A percentile compares a stretch with the other conserved stretches of the same genome.
Conservation (phyloP, 2,113 vertebrate species). For the Oreocharis arfaki region DNA sequence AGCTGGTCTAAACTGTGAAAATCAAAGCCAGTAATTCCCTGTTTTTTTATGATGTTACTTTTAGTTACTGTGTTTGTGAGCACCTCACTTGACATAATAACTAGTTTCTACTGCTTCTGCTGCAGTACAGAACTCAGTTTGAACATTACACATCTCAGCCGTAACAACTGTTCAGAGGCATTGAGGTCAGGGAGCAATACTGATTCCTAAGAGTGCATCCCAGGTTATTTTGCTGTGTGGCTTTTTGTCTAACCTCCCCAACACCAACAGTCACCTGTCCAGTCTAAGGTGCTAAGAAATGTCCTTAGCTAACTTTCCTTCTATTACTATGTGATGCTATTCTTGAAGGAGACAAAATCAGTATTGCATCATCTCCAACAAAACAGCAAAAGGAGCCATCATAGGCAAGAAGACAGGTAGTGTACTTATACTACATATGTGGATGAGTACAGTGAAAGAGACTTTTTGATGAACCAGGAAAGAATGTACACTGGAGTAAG, state of each 20-base stretch:
- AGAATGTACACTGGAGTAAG: not conserved
- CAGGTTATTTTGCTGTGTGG: not conserved
- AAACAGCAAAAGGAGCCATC: not conserved
- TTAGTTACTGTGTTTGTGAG: not conserved
- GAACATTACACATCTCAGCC: not conserved
- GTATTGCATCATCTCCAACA: not conserved
- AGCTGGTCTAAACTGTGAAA: not conserved
- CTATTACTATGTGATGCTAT: not conserved
- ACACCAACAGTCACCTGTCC: not conserved
- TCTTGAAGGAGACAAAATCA: not conserved
- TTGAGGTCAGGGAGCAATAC: not conserved
- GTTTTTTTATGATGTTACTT: not conserved
- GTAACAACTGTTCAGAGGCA: not conserved
- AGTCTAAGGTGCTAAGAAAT: not conserved
- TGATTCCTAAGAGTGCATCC: not conserved
- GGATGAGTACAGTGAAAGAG: not conserved
- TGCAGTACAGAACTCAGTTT: not conserved
- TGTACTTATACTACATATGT: not conserved
- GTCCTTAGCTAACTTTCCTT: not conserved
- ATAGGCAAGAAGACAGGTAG: not conserved
- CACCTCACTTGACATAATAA: not conserved
- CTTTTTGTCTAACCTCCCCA: not conserved
- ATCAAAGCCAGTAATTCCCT: not conserved
- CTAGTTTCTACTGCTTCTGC: not conserved
- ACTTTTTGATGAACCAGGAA: not conserved